Conservation (phyloP, 64 coral and sea anemone species). For the Dendronephthya gigantea region DNA sequence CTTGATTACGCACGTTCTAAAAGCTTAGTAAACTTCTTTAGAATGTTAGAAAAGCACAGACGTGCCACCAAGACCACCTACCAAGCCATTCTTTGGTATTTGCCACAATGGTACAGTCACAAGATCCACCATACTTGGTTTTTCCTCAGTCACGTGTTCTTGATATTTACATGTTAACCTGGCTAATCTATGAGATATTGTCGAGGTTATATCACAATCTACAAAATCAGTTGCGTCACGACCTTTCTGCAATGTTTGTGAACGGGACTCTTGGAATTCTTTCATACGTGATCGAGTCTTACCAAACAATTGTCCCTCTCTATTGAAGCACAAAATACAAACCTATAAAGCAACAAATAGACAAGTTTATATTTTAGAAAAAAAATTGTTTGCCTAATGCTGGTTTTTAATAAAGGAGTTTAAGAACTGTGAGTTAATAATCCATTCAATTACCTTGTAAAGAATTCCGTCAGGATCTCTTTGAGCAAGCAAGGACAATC, state of each 20-base stretch:
- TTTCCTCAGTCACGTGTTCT: background rate
- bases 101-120: background rate
- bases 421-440: too few relatives aligned
- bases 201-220: background rate
- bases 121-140: background rate
- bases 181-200: background rate
- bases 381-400: background rate
- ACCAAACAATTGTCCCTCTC: background rate
- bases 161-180: slow-evolving; percentile 1
- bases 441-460: too few relatives aligned
- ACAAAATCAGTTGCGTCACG: background rate
- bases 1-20: background rate
- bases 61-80: background rate
- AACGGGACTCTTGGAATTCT: background rate
- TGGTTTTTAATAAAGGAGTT: too few relatives aligned
- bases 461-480: slow-evolving; percentile 63
- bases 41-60: background rate
- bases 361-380: background rate
- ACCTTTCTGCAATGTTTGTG: background rate
- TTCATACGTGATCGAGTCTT: background rate
- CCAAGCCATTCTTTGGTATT: background rate
- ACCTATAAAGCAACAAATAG: background rate
- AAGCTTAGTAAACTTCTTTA: background rate
- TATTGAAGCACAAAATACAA: background rate
- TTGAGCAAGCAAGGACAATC: slow-evolving; percentile 49